Evolutionary conservation across 2,888 invertebrate genomes (phyloP), one percentile per base, ranked within the genome.

Genomic region (Noctua janthina): DNA sequence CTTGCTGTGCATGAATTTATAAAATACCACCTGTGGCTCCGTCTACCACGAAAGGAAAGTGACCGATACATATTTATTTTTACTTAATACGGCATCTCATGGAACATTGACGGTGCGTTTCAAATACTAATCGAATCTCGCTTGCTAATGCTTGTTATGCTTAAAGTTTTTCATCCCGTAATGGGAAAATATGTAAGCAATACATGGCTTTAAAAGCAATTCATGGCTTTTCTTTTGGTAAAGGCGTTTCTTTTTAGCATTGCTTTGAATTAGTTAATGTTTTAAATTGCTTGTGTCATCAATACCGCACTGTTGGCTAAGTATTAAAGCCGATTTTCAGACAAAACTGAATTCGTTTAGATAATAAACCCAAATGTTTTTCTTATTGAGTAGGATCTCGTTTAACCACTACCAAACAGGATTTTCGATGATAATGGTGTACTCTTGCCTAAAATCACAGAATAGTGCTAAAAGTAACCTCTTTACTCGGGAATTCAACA

Each of bases 1-100:
- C 78, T 29, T 74, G 87, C 88, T 87, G 87, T 62, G 88, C 35
- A 79, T 76, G 78, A 75, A 81, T 87, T 79, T 74, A 80, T 83
- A 88, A 88, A 85, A 79, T 87, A 79, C 85, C 85, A 56, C 88
- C 82, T 54, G 89, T 43, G 68, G 88, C 46, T 82, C 46, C 74
- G 74, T 68, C 35, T 77, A 56, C 80, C 62, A 39, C 46, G 17
- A 74, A 87, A 75, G 78, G 80, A 83, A 83, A 83, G 83, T 83
- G 1, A 46, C 54, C 76, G n/a, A 87, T 88, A 82, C 87, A 87
- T 88, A 88, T 88, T 86, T 88, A 88, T 88, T 79, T 82, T 78
- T 78, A 74, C 79, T 82, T 46, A 78, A 84, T 81, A 88, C 68
- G 79, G 82, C 46, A 67, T 64, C 17, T n/a, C 51, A 62, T 76